Evolutionary conservation across 2,797 vertebrate species (phyloP), one percentile per base, ranked within the genome.

Genomic region (Propithecus deckenii): DNA sequence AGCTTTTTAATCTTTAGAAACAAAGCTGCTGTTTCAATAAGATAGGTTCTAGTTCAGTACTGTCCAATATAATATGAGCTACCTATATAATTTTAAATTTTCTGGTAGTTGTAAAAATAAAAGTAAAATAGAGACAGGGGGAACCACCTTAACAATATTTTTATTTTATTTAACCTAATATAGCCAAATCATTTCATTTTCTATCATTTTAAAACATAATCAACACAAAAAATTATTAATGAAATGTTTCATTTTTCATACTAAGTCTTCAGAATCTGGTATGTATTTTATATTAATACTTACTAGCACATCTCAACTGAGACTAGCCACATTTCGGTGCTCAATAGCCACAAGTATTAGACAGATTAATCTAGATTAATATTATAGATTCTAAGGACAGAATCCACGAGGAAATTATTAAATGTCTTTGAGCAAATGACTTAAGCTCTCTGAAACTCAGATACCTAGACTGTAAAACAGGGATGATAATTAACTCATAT

Each of bases 141-240:
- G 46, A 75, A 76, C 89, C 52, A 90, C 75, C 55, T 91, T 25
- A 67, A 57, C 63, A 55, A 38, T 59, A 67, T 86, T 88, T 81
- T 69, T 65, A n/a, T 65, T 93, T 86, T 41, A 95, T 32, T 90
- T 94, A 90, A 65, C n/a, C 72, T 55, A 89, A 72, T n/a, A 59
- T 15, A 86, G 30, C 14, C 61, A 93, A 96, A 96, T 87, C 65
- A 75, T n/a, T 86, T 65, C 63, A 65, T n/a, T 65, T 65, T 17
- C 32, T 65, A 63, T 13, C 57, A 94, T 43, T 72, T 92, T 15
- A 94, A 75, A 18, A 86, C 38, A 7, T n/a, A 81, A 18, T 91
- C 23, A 67, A 74, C 46, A 89, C 32, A 46, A 91, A 88, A 75
- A 91, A 75, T 75, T 75, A 52, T 61, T 88, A 41, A 87, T 80